A percentile compares a stretch with the other conserved stretches of the same genome.
phyloP scores from a whole-genome alignment of 2,797 vertebrate species.

The Circus cinereus region DNA sequence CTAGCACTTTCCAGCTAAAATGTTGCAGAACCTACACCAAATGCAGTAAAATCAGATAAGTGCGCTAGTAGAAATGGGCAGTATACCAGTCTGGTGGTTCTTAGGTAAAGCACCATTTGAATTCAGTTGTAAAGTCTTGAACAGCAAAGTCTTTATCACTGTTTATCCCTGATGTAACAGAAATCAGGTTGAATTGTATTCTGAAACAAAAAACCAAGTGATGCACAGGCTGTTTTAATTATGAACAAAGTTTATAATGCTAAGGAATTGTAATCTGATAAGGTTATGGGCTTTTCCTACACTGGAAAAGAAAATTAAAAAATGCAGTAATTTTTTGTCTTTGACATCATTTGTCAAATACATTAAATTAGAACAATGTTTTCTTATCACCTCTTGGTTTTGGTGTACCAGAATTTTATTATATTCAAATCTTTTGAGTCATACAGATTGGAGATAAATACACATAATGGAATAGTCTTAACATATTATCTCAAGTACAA shows the following conservation, averaged over 20 bases:
- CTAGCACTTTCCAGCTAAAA: background rate
- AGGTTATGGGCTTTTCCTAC: background rate
- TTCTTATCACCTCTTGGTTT: background rate
- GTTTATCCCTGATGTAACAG: background rate
- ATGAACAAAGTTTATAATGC: background rate
- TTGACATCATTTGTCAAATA: slow-evolving; percentile 1
- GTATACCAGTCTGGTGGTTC: background rate
- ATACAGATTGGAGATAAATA: slow-evolving; percentile 17
- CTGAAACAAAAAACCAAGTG: background rate
- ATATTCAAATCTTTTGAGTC: background rate
- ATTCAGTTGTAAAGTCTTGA: background rate
- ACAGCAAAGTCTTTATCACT: background rate
- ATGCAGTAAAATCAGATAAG: background rate
- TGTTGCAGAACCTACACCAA: background rate
- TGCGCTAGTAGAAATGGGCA: background rate
- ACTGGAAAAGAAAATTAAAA: background rate
- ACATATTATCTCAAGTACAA: slow-evolving; percentile 9
- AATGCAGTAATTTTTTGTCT: background rate
- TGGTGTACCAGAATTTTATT: background rate
- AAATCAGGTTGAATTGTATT: background rate
- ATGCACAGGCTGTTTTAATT: background rate
- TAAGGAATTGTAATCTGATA: background rate
- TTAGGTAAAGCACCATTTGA: background rate
- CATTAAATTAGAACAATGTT: background rate
- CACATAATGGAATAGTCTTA: background rate